A percentile compares a stretch with the other conserved stretches of the same genome.
These are phyloP conservation scores for Lochmaea crataegi DNA, from an alignment of 2,888 invertebrate genomes.

Conservation along the genomic window DNA sequence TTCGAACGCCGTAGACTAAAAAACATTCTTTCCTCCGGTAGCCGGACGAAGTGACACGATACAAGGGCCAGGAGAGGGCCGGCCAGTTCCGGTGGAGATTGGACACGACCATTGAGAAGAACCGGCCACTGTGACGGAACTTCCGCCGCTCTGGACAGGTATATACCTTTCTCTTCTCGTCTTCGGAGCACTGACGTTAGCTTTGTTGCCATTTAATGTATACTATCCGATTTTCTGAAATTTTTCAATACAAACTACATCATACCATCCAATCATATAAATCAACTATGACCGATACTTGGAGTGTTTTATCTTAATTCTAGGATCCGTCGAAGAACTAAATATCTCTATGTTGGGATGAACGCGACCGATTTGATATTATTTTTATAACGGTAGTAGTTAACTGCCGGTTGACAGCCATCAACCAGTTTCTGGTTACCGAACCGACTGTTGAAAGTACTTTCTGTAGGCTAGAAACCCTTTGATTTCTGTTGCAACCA, in stretches of 20 bases:
- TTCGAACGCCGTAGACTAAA: conserved; percentile 48
- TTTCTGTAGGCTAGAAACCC: too few relatives aligned
- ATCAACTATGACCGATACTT: too few relatives aligned
- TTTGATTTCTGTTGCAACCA: too few relatives aligned
- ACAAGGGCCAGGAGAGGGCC: conserved; percentile 53
- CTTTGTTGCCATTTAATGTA: conserved; percentile 26
- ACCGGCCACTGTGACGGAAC: conserved; percentile 61
- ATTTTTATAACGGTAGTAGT: too few relatives aligned
- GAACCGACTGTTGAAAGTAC: too few relatives aligned
- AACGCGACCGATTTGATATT: too few relatives aligned
- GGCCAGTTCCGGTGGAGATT: conserved; percentile 62
- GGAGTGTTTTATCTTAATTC: too few relatives aligned
- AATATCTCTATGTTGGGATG: too few relatives aligned
- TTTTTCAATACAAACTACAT: background rate
- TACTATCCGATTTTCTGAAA: background rate
- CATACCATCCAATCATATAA: too few relatives aligned
- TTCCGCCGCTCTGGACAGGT: conserved; percentile 53
- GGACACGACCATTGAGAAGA: conserved; percentile 61
- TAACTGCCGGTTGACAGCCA: too few relatives aligned
- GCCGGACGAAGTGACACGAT: conserved; percentile 44
- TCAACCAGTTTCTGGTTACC: too few relatives aligned
- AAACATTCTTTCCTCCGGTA: conserved; percentile 59
- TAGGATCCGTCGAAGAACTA: too few relatives aligned
- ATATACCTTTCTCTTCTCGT: conserved; percentile 52
- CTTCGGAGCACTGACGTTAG: conserved; percentile 27